Base-by-base conservation (phyloP, 2,888 invertebrate genomes). In the Xylota sylvarum region DNA sequence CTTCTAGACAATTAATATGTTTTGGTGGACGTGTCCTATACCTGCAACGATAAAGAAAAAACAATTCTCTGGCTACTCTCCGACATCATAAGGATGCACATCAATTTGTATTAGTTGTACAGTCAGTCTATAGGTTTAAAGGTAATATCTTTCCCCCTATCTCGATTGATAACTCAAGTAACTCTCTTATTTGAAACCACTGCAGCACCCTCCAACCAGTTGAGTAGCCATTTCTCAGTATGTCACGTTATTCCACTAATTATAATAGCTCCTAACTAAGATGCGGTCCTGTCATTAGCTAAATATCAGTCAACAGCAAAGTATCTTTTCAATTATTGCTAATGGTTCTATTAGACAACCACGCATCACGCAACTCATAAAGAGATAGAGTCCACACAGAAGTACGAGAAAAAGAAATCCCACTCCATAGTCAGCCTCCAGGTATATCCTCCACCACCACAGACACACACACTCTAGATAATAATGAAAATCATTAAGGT, bases 401-500 rank as follows among this genome's bases (percentile, higher is more conserved):
- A 60, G 67, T 60, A 69, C 43, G 23, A 69, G n/a, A 76, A 55
- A 23, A 23, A 23, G 55, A 73, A 60, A 67, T 67, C 43, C 52
- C 72, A 55, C 62, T 56, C 69, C 5, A 17, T 35, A 30, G 12
- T 43, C 62, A 76, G 55, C 74, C 69, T 50, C 55, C 74, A 78
- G 84, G 77, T 84, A 62, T 37, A 30, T 10, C 40, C 7, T 19
- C 27, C 19, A 23, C 23, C n/a, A 46, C 3, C 40, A 37, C 55
- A 32, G 12, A 35, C n/a, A 37, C 5, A 48, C 23, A 64, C 10
- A 40, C 30, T 35, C 10, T 27, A 81, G 52, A 78, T 76, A 72
- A 85, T 86, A 86, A 65, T 67, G 77, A 82, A 82, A 86, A 77
- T 86, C 82, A 82, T 86, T 86, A 86, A 82, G 55, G 77, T 73